phyloP scores from a whole-genome alignment of 2,113 vertebrate species.

The Sylvicapra grimmia region DNA sequence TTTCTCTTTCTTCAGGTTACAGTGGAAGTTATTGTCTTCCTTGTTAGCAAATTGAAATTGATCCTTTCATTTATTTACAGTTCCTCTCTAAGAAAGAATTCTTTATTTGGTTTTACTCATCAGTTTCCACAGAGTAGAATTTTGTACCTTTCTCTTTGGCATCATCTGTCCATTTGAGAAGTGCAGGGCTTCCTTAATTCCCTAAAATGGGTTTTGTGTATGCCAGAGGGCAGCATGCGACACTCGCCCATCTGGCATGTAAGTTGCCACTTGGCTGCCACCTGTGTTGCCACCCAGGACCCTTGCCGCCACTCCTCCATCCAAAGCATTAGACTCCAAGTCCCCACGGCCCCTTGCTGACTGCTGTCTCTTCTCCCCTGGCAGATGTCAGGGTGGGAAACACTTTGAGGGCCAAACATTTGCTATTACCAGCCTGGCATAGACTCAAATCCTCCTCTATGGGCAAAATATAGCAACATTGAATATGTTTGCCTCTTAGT shows the following conservation, averaged over 20 bases:
- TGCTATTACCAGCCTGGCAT: constrained; percentile 25
- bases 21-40: not conserved
- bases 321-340: not conserved
- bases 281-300: constrained; percentile 37
- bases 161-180: constrained; percentile 49
- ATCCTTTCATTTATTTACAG: not conserved
- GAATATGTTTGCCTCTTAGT: not conserved
- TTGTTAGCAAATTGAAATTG: not conserved
- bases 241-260: constrained; percentile 60
- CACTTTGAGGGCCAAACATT: constrained; percentile 36
- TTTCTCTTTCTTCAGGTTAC: not conserved
- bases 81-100: not conserved
- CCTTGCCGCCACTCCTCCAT: not conserved
- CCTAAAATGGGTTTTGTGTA: constrained; percentile 31
- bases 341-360: not conserved
- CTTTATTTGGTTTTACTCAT: not conserved
- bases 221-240: constrained; percentile 58
- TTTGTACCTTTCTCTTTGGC: constrained; percentile 11
- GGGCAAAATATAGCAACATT: not conserved
- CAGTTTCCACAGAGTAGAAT: not conserved
- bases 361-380: not conserved
- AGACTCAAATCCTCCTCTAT: not conserved
- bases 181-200: constrained; percentile 22
- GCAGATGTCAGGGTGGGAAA: constrained; percentile 61
- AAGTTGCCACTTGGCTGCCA: constrained; percentile 66